Evolutionary conservation across 2,888 invertebrate genomes (phyloP).

Genomic region (Molorchus minor): DNA sequence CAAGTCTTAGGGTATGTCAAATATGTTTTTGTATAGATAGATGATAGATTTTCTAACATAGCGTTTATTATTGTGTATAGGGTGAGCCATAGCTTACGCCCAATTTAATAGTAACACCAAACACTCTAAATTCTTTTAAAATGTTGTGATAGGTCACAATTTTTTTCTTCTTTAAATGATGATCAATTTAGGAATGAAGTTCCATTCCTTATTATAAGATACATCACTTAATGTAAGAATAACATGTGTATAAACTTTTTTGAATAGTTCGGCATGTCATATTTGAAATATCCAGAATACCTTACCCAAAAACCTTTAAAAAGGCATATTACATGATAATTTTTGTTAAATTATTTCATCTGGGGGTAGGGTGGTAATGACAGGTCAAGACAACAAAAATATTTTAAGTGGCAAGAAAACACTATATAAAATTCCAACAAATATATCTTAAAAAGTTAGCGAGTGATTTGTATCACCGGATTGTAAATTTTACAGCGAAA

Average conservation of each 20-base stretch:
- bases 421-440: neutral
- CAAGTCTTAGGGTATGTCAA: neutral
- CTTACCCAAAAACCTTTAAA: neutral
- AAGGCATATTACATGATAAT: neutral
- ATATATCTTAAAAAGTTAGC: neutral
- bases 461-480: constrained; percentile 18
- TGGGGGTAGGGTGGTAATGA: no score
- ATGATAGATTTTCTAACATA: neutral
- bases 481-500: constrained; percentile 34
- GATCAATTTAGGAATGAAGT: no score
- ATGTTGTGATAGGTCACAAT: no score
- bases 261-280: no score
- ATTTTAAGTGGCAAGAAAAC: neutral
- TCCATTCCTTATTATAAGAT: no score
- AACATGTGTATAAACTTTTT: no score
- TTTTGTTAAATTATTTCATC: neutral
- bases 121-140: no score
- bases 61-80: neutral
- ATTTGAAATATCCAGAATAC: no score
- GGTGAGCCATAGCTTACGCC: no score
- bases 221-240: no score
- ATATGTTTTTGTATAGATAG: neutral
- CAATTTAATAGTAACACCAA: no score
- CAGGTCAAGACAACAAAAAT: neutral
- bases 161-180: no score